Conservation (phyloP, 2,797 vertebrate genomes). For the Fundulus diaphanus region DNA sequence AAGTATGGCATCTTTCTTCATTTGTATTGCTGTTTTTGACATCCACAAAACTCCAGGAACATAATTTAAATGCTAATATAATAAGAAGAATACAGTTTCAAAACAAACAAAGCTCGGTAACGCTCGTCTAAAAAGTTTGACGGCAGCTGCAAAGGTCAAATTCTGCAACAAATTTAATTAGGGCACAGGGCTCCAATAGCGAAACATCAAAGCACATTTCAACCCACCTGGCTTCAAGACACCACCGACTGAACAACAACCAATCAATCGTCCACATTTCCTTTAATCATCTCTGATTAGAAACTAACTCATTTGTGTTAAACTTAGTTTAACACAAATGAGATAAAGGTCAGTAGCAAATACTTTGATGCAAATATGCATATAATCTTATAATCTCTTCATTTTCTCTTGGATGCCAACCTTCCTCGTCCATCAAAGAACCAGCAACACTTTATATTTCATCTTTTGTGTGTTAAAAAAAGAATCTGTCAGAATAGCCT, state of each 20-base stretch:
- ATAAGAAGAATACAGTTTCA: neutral
- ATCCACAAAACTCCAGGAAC: neutral
- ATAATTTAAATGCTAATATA: neutral
- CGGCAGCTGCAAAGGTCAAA: neutral
- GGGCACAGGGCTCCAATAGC: slow-evolving; percentile 9
- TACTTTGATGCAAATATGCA: neutral
- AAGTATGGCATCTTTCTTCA: neutral
- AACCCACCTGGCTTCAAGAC: slow-evolving; percentile 17
- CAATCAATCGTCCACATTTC: neutral
- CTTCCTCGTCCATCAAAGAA: neutral
- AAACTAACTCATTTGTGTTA: too few species aligned
- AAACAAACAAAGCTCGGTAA: slow-evolving; percentile 32
- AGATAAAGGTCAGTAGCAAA: too few species aligned
- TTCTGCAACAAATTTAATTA: slow-evolving; percentile 3
- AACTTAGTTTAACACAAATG: neutral
- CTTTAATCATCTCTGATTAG: neutral
- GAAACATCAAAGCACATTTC: slow-evolving; percentile 11
- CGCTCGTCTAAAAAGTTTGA: neutral
- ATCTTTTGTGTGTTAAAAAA: neutral
- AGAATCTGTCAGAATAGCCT: neutral
- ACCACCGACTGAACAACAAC: slow-evolving; percentile 3
- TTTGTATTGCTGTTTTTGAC: too few species aligned
- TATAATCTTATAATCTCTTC: neutral
- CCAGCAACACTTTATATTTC: neutral
- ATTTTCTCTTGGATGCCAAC: neutral